Percentiles rank a stretch among this genome's conserved stretches.
Conservation (phyloP, 2,113 vertebrate genomes). For the Sinosuthora webbiana region DNA sequence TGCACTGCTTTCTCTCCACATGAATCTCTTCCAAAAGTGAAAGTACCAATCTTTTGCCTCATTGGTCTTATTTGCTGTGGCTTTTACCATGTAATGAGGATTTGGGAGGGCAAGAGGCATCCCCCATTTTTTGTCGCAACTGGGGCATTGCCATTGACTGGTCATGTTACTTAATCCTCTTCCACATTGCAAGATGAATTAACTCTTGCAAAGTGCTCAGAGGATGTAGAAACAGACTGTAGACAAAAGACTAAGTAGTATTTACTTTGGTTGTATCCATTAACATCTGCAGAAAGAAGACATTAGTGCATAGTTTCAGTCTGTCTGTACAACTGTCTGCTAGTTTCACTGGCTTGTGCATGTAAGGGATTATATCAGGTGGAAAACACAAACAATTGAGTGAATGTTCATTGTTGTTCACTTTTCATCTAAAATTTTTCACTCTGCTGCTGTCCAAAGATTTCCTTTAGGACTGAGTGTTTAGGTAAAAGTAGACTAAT, state of each 20-base stretch:
- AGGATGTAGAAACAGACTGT: neutral
- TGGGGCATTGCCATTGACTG: neutral
- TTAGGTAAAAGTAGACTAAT: neutral
- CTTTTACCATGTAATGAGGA: neutral
- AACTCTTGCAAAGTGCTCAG: neutral
- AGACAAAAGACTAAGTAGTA: neutral
- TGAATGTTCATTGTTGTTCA: neutral
- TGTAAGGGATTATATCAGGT: neutral
- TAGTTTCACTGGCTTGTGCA: neutral
- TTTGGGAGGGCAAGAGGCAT: neutral
- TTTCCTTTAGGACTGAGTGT: neutral
- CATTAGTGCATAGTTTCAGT: neutral
- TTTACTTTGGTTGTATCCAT: neutral
- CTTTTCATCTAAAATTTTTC: neutral
- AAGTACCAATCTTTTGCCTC: neutral
- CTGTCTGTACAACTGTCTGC: neutral
- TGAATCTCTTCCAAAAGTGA: neutral
- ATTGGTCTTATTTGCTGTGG: neutral
- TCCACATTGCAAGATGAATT: neutral
- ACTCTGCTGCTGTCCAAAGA: neutral
- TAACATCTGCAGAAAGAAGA: neutral
- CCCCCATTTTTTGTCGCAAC: neutral
- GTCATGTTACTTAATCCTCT: neutral
- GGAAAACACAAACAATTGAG: neutral
- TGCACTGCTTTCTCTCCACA: neutral